Evolutionary conservation across 2,797 vertebrate genomes (phyloP).

Genomic region (Channallabes apus): DNA sequence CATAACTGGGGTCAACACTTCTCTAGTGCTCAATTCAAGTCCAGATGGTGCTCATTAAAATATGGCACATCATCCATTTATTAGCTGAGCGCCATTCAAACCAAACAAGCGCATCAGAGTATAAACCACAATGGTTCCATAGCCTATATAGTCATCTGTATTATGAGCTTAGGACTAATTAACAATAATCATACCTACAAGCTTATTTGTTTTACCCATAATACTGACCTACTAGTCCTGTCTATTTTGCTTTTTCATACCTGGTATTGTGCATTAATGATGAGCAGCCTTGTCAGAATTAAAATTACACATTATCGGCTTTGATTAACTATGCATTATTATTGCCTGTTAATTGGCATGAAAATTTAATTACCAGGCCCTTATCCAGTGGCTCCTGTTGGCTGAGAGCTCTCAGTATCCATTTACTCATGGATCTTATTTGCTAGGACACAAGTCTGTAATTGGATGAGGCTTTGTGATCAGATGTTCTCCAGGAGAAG

Average conservation of each 20-base stretch:
- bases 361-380: constrained; percentile 25
- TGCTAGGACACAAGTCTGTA: constrained; percentile 66
- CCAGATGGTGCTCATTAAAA: constrained; percentile 49
- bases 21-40: constrained; percentile 27
- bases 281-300: not conserved
- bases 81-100: constrained; percentile 43
- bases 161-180: constrained; percentile 36
- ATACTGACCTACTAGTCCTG: constrained; percentile 1
- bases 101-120: constrained; percentile 42
- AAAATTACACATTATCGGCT: not conserved
- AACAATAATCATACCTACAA: constrained; percentile 35
- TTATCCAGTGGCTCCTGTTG: constrained; percentile 28
- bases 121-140: constrained; percentile 20
- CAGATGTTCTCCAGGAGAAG: constrained; percentile 73
- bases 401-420: constrained; percentile 51
- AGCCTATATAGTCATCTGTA: constrained; percentile 31
- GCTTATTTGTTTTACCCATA: constrained; percentile 9
- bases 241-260: constrained; percentile 13
- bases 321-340: constrained; percentile 20
- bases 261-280: not conserved
- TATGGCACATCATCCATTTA: constrained; percentile 46
- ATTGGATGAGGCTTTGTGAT: constrained; percentile 73
- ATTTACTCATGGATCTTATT: constrained; percentile 66
- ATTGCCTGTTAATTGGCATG: constrained; percentile 16
- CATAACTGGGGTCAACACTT: constrained; percentile 36